These are phyloP conservation scores for Lepidochrysops patricia DNA, from an alignment of 2,888 invertebrate genomes.

Conservation along the genomic window DNA sequence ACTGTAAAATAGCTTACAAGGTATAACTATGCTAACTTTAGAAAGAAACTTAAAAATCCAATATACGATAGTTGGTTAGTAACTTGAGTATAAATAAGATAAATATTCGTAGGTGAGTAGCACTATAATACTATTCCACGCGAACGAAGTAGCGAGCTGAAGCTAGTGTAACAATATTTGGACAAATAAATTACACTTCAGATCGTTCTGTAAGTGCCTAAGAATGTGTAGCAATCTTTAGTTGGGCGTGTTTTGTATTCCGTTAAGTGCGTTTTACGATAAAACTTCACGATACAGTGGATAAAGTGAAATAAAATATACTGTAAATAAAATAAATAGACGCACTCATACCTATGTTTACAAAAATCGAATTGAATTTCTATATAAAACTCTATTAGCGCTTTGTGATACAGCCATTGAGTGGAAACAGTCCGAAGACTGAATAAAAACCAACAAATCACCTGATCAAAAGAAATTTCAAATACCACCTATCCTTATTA, in stretches of 20 bases:
- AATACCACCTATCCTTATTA: conserved; percentile 1
- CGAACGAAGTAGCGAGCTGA: too few relatives aligned
- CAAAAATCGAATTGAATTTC: neutral
- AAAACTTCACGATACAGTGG: neutral
- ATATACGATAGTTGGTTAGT: too few relatives aligned
- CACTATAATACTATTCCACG: too few relatives aligned
- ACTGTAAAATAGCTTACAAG: neutral
- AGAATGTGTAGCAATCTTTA: neutral
- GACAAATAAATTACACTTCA: neutral
- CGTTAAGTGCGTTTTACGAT: neutral
- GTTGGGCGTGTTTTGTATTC: neutral
- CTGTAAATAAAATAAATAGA: neutral
- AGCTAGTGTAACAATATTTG: neutral
- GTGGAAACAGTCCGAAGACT: neutral
- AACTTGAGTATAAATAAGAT: too few relatives aligned
- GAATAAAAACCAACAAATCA: neutral
- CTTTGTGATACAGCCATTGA: neutral
- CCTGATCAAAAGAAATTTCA: conserved; percentile 12
- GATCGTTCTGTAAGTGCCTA: neutral
- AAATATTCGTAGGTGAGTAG: too few relatives aligned
- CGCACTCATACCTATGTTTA: neutral
- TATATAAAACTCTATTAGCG: conserved; percentile 5
- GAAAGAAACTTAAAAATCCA: too few relatives aligned
- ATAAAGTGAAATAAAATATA: neutral
- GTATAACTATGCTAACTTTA: too few relatives aligned